Evolutionary conservation across 2,113 vertebrate species (phyloP).

Genomic region (Myrmecophaga tridactyla): DNA sequence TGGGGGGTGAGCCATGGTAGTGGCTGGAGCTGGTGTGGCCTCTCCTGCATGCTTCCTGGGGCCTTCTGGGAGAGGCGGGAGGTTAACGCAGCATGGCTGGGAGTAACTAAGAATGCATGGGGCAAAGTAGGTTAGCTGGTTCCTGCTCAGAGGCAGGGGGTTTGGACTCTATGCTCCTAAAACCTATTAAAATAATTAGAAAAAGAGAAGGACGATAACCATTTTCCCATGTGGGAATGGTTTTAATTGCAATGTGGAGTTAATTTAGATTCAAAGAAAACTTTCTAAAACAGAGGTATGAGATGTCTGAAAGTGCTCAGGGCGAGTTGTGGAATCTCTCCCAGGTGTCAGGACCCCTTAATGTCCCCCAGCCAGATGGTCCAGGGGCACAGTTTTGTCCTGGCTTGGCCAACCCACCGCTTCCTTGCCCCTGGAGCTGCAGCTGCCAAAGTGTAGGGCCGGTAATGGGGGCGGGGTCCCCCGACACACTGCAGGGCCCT

Average conservation of each 20-base stretch:
- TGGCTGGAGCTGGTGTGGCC: neutral
- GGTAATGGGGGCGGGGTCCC: neutral
- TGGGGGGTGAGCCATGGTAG: neutral
- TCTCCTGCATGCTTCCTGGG: neutral
- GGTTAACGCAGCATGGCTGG: rapidly evolving
- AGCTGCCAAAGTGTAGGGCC: neutral
- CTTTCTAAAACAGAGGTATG: neutral
- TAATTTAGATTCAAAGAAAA: slow-evolving; percentile 39
- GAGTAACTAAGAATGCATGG: neutral
- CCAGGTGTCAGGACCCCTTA: too few relatives aligned
- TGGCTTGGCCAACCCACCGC: neutral
- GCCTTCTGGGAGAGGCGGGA: neutral
- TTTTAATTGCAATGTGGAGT: slow-evolving; percentile 21
- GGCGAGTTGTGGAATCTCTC: neutral
- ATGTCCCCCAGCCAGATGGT: neutral
- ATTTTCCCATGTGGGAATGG: neutral
- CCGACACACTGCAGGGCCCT: neutral
- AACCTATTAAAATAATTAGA: neutral
- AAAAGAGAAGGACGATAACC: neutral
- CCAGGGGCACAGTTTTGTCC: neutral
- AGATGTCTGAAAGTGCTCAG: neutral
- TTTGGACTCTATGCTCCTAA: neutral
- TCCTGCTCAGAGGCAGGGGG: neutral
- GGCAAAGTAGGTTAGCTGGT: neutral
- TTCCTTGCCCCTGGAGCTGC: neutral